Evolutionary conservation across 2,888 invertebrate species (phyloP), one percentile per base, ranked within the genome.

Genomic region (Latrodectus elegans): DNA sequence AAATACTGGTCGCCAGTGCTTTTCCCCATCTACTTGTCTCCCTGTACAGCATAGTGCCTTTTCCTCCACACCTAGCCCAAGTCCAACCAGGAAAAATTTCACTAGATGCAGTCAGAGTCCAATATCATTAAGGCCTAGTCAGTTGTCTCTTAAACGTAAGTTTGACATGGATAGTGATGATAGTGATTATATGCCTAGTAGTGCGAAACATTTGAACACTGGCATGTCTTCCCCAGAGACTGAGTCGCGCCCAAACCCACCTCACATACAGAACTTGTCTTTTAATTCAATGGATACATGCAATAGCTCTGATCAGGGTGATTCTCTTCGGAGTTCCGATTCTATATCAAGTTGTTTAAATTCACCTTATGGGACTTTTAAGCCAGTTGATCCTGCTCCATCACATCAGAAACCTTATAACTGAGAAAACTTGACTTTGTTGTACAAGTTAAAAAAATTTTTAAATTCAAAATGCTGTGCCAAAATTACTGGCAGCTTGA

Each of bases 61-160:
- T 90, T 91, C 92, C 26, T 92, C 92, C 76, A 94, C 93, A 89
- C 94, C 95, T 65, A 96, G 96, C 11, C 96, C 96, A 38, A 96
- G 96, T 89, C 97, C 97, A 4, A 97, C 97, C 52, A 94, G 97
- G 89, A 96, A 96, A 91, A 94, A 95, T 77, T 96, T 95, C 92
- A 95, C 96, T 89, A 93, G 93, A 90, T 95, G 96, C 84, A 97
- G 97, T 90, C 94, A 97, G 91, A 97, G 97, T 89, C 97, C 97
- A 0, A 97, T 97, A 90, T 95, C 96, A 14, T 94, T 96, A 93
- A 94, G 97, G 81, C 95, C 96, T 17, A 95, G 95, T 75, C 94
- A 94, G 89, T 93, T 96, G 91, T 95, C 95, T 8, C 90, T 92
- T 11, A 92, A 92, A 89, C 90, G 92, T 78, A 92, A 92, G 90